These are phyloP conservation scores for Pampus argenteus DNA, from an alignment of 2,797 vertebrate genomes.

Conservation along the genomic window DNA sequence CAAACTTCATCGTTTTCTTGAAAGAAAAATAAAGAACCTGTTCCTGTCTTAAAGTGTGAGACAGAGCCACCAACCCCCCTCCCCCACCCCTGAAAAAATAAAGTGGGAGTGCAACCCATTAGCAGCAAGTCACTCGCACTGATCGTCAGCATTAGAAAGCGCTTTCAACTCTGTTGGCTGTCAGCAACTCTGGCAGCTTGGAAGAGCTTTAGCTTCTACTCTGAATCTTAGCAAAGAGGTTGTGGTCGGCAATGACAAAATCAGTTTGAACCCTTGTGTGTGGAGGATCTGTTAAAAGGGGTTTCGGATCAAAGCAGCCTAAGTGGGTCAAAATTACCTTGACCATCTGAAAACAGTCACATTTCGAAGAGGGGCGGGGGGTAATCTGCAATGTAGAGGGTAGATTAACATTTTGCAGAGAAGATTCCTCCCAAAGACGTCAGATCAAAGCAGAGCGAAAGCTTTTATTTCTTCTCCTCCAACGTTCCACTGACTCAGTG, in stretches of 20 bases:
- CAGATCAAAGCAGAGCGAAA: conserved; percentile 80
- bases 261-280: conserved; percentile 76
- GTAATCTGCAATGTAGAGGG: conserved; percentile 81
- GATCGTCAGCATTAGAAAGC: conserved; percentile 82
- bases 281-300: conserved; percentile 79
- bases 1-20: conserved; percentile 62
- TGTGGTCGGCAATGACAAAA: conserved; percentile 79
- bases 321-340: conserved; percentile 87
- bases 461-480: conserved; percentile 69
- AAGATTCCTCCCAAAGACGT: conserved; percentile 79
- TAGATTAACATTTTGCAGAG: conserved; percentile 82
- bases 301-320: conserved; percentile 83
- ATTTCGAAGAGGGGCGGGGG: conserved; percentile 73
- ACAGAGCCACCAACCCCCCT: neutral
- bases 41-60: conserved; percentile 49
- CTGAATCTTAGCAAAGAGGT: conserved; percentile 70
- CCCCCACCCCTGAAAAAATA: conserved; percentile 17
- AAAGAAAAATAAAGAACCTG: conserved; percentile 58
- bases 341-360: conserved; percentile 83
- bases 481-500: conserved; percentile 67
- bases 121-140: conserved; percentile 78
- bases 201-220: conserved; percentile 75
- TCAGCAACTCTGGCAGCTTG: conserved; percentile 80
- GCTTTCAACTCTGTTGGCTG: conserved; percentile 83
- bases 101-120: conserved; percentile 75